Evolutionary conservation across 2,113 vertebrate species (phyloP).

Genomic region (Poeciliopsis retropinna): DNA sequence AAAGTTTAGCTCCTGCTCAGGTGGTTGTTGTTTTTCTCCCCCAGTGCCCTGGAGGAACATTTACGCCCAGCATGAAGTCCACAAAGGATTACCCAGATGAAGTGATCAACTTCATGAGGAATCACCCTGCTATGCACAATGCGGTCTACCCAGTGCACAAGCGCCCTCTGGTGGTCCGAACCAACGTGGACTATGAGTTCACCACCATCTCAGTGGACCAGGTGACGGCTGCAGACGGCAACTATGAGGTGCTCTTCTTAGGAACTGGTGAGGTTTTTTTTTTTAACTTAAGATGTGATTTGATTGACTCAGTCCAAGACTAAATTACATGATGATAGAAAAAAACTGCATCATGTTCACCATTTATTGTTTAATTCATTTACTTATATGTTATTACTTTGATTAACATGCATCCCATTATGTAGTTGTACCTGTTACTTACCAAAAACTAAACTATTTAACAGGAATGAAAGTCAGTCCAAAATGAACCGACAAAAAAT

Average conservation of each 20-base stretch:
- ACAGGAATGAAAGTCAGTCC: no score
- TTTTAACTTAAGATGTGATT: neutral
- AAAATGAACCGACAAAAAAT: no score
- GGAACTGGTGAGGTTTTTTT: conserved; percentile 87
- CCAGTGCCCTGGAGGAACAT: conserved; percentile 96
- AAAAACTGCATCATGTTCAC: neutral
- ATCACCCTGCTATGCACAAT: conserved; percentile 97
- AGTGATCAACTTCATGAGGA: conserved; percentile 98
- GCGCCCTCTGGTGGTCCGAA: conserved; percentile 93
- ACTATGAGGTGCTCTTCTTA: conserved; percentile 98
- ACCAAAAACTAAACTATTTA: neutral
- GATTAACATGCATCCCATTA: neutral
- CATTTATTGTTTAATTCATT: no score
- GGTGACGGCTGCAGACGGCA: conserved; percentile 95
- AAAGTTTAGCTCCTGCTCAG: neutral
- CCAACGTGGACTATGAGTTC: conserved; percentile 94
- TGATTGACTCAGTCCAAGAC: neutral
- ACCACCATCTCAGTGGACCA: conserved; percentile 97
- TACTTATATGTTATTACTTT: neutral
- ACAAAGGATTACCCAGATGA: conserved; percentile 99
- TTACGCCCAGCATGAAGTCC: conserved; percentile 97
- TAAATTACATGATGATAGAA: neutral
- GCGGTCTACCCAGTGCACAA: conserved; percentile 93
- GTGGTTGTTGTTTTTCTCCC: conserved; percentile 13
- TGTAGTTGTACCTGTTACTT: no score